Base-by-base conservation (phyloP, 2,797 vertebrate species). In the Melanotaenia maccullochi region DNA sequence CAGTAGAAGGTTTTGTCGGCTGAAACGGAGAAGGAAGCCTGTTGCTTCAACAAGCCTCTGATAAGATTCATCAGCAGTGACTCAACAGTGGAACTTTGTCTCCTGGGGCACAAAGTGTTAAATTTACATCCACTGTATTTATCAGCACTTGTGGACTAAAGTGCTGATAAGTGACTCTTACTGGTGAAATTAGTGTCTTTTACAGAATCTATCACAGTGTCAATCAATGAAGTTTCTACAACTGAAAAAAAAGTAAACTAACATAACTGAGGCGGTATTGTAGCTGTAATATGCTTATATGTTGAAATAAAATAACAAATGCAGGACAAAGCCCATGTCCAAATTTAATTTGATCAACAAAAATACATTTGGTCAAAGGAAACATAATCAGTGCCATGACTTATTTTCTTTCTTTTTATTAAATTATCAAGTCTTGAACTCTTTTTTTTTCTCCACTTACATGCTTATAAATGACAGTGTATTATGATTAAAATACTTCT, bases 1-100 rank as follows among this genome's bases (percentile, higher is more conserved):
- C 93, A 94, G 93, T 93, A 90, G 81, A 66, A 71, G 78, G 87
- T 87, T 91, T 92, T 92, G 89, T 92, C 78, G 78, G 78, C 54
- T 79, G 85, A 85, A 84, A 85, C 58, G 66, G 76, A 91, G 91
- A 88, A 79, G 82, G 85, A 88, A 86, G 90, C 88, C 86, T 92
- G 93, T 93, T 93, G 91, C 91, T 91, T 87, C 86, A 85, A 88
- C 91, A 91, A 83, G 83, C 54, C 73, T 62, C 86, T 87, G 90
- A 91, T 90, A 91, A 92, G 87, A 92, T 90, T 92, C 85, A 87
- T 77, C 84, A 67, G 82, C 0, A 68, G 74, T 77, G 87, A 85
- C 78, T 87, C 69, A 81, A 85, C 82, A 52, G 76, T 22, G 63
- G 77, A 63, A 47, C 73, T 81, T 73, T 85, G 73, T 87, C 67